Evolutionary conservation across 2,113 vertebrate species (phyloP).

Genomic region (Lophotis ruficrista): DNA sequence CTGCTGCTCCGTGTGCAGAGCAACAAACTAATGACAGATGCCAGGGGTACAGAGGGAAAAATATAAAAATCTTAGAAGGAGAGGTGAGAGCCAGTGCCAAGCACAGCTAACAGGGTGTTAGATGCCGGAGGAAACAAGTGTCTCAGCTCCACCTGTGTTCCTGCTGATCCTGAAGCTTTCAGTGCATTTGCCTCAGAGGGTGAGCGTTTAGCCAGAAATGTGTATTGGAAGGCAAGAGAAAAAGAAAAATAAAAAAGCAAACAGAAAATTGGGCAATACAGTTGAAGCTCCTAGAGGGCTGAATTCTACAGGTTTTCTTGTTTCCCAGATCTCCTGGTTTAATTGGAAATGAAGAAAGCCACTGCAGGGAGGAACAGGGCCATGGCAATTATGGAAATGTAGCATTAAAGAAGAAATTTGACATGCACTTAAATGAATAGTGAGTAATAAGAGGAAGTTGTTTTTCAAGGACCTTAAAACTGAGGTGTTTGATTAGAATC

Average conservation of each 20-base stretch:
- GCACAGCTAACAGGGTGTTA: neutral
- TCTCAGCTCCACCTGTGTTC: neutral
- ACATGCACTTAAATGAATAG: neutral
- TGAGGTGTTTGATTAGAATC: neutral
- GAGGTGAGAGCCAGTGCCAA: fast-evolving
- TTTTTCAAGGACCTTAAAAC: neutral
- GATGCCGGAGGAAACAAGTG: neutral
- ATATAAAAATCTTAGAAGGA: neutral
- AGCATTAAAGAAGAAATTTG: neutral
- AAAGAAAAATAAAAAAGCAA: neutral
- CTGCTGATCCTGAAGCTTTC: neutral
- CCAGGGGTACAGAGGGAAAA: neutral
- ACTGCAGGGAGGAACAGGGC: neutral
- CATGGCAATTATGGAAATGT: neutral
- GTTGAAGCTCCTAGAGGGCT: neutral
- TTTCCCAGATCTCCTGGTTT: neutral
- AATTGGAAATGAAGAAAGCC: neutral
- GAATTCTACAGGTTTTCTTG: neutral
- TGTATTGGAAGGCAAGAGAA: neutral
- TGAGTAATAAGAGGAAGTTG: neutral
- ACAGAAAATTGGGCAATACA: neutral
- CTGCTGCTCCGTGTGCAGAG: neutral
- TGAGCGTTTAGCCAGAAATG: neutral
- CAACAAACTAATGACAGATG: neutral
- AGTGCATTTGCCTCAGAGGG: neutral